Evolutionary conservation across 2,113 vertebrate species (phyloP).

Genomic region (Boulengerochromis microlepis): DNA sequence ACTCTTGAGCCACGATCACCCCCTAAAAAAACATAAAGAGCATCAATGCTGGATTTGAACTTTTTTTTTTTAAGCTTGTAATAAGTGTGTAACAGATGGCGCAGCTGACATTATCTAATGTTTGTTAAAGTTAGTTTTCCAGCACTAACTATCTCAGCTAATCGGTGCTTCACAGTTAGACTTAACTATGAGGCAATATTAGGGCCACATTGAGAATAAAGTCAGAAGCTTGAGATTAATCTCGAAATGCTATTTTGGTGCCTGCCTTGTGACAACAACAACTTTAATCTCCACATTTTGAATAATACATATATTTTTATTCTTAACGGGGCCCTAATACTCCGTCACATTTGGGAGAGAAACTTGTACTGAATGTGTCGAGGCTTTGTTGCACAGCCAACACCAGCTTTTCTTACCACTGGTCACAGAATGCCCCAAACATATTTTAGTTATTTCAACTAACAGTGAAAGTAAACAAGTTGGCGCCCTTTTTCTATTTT

Average conservation of each 20-base stretch:
- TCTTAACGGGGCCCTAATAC: neutral
- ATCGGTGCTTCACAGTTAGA: neutral
- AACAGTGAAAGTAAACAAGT: neutral
- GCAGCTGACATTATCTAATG: neutral
- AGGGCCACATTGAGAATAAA: neutral
- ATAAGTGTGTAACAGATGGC: rapidly evolving
- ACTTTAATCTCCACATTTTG: neutral
- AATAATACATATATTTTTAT: neutral
- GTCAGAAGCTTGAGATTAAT: neutral
- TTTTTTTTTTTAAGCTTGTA: neutral
- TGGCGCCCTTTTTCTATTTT: neutral
- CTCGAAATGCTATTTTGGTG: rapidly evolving
- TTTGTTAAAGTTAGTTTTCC: neutral
- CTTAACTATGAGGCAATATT: neutral
- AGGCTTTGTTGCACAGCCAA: neutral
- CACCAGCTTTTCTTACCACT: neutral
- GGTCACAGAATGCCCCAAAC: neutral
- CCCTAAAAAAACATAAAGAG: neutral
- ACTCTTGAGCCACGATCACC: rapidly evolving
- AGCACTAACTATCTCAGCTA: neutral
- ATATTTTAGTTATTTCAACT: neutral
- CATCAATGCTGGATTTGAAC: neutral
- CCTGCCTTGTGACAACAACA: neutral
- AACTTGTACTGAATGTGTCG: neutral
- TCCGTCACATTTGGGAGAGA: neutral